Conservation (phyloP, 2,113 vertebrate species). For the Monarcha castaneiventris region DNA sequence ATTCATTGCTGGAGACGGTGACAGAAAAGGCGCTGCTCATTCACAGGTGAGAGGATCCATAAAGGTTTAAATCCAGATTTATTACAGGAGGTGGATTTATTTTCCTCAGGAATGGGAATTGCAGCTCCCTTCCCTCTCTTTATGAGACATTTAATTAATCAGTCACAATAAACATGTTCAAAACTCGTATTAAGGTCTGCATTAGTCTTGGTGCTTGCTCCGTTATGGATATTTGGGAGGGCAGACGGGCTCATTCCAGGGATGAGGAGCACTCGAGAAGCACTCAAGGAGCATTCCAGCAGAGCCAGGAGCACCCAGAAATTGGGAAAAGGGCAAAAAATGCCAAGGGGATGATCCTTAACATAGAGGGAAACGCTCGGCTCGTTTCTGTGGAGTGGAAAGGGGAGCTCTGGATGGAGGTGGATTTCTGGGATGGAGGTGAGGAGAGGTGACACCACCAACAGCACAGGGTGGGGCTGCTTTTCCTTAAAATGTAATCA, state of each 20-base stretch:
- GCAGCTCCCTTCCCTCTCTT: background rate
- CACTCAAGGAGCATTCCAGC: too few relatives aligned
- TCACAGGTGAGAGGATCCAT: conserved; percentile 4
- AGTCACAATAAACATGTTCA: background rate
- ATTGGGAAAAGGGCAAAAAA: background rate
- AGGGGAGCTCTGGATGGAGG: background rate
- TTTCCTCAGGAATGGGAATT: background rate
- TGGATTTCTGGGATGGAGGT: background rate
- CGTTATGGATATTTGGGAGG: background rate
- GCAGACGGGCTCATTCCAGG: background rate
- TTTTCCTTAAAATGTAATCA: background rate
- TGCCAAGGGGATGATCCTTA: background rate
- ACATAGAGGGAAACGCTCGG: rapidly evolving
- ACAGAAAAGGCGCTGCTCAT: background rate
- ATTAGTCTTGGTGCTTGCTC: background rate
- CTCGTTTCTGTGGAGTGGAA: rapidly evolving
- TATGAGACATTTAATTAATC: conserved; percentile 31
- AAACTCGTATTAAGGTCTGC: background rate
- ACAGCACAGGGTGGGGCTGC: too few relatives aligned
- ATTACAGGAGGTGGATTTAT: background rate
- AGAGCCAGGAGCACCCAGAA: background rate
- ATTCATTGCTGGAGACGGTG: background rate
- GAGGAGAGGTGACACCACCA: background rate
- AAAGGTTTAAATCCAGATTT: background rate
- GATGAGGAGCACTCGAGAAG: too few relatives aligned